These are phyloP conservation scores for Hexactinellida sp. DNA, from an alignment of 37 sponge, comb jelly and placozoan species.

Conservation along the genomic window DNA sequence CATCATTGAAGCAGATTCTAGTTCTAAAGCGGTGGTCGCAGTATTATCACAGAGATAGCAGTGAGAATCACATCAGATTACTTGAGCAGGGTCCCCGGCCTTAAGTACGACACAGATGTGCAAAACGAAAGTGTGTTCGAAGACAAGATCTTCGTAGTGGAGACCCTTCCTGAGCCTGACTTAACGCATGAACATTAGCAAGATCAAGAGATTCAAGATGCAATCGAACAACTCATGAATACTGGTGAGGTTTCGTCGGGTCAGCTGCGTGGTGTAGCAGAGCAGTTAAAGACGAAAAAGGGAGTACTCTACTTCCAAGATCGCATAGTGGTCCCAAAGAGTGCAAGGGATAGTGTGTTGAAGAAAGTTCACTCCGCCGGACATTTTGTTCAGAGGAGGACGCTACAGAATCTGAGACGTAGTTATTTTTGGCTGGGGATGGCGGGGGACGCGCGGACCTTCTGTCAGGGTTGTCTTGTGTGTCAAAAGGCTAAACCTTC, in stretches of 20 bases:
- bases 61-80: not conserved
- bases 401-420: not conserved
- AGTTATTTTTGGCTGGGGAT: not conserved
- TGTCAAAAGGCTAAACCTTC: not conserved
- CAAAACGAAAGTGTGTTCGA: not conserved
- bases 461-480: constrained; percentile 6
- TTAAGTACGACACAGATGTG: not conserved
- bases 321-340: not conserved
- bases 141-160: not conserved
- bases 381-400: not conserved
- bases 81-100: not conserved
- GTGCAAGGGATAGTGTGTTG: not conserved
- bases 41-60: not conserved
- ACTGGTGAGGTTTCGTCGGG: not conserved
- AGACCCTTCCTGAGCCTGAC: not conserved
- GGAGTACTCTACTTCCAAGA: not conserved
- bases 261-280: not conserved
- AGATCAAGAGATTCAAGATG: not conserved
- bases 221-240: not conserved
- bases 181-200: not conserved
- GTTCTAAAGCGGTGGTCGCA: constrained; percentile 20
- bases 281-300: not conserved
- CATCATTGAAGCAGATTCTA: constrained; percentile 30
- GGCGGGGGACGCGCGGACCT: not conserved
- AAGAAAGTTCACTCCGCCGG: not conserved